These are phyloP conservation scores for Peromyscus aztecus DNA, from an alignment of 2,797 vertebrate genomes.

Conservation along the genomic window DNA sequence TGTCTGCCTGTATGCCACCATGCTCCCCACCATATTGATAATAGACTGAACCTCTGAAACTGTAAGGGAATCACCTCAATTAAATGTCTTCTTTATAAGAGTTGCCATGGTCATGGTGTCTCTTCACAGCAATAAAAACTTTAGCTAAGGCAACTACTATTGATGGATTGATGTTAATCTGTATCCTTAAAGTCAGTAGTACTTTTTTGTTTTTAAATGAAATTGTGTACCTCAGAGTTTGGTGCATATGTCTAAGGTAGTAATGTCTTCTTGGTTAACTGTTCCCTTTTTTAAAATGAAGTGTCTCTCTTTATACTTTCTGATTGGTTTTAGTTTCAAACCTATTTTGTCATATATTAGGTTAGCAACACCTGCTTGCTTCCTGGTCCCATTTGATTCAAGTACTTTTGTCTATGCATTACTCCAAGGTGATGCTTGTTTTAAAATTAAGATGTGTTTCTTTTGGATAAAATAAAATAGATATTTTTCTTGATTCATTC, in stretches of 20 bases:
- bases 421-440: background rate
- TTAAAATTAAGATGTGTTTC: background rate
- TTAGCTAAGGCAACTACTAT: background rate
- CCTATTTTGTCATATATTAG: background rate
- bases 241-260: no score
- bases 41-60: background rate
- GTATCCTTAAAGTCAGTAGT: background rate
- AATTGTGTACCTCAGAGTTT: background rate
- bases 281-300: background rate
- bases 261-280: background rate
- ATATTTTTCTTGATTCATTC: background rate
- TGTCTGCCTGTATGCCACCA: background rate
- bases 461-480: background rate
- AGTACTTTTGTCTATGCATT: background rate
- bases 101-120: background rate
- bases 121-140: background rate
- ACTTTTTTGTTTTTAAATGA: background rate
- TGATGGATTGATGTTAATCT: background rate
- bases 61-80: background rate
- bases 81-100: background rate
- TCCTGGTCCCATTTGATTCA: background rate
- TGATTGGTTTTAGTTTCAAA: background rate
- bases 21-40: background rate
- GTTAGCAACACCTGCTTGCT: background rate
- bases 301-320: background rate